These are phyloP conservation scores for Tarsius wallacei DNA, from an alignment of 2,797 vertebrate species.

Conservation along the genomic window DNA sequence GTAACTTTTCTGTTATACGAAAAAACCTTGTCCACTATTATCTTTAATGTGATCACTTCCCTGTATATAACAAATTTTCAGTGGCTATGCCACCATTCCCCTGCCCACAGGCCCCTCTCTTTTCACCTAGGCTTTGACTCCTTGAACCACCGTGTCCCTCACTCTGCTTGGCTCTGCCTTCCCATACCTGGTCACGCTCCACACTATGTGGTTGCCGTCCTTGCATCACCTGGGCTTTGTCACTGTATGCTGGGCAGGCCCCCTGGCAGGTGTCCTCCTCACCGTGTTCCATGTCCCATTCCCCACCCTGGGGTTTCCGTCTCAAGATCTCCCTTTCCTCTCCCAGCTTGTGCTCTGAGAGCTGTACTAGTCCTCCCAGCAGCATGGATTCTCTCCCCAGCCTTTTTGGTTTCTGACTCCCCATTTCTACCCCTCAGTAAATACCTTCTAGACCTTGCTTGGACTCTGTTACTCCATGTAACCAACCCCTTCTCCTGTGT, in stretches of 20 bases:
- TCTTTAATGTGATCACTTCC: not conserved
- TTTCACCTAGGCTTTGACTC: not conserved
- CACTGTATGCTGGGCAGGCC: not conserved
- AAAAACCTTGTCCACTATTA: not conserved
- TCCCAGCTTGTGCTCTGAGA: not conserved
- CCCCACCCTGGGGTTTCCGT: not conserved
- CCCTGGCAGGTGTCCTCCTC: not conserved
- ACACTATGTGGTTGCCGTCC: not conserved
- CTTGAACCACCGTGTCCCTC: not conserved
- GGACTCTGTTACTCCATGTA: not conserved
- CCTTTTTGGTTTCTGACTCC: not conserved
- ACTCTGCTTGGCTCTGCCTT: not conserved
- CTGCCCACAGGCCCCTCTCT: not conserved
- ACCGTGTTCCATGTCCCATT: not conserved
- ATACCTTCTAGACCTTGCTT: not conserved
- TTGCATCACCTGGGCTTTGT: not conserved
- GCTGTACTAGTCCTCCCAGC: not conserved
- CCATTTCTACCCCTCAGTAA: not conserved
- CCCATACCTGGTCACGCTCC: not conserved
- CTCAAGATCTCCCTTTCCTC: not conserved
- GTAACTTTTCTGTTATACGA: not conserved
- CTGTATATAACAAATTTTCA: not conserved
- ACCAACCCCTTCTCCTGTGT: not conserved
- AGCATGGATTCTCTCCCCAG: not conserved
- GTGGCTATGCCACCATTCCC: too few species aligned